Conservation (phyloP, 2,797 vertebrate genomes). For the Heliangelus exortis region DNA sequence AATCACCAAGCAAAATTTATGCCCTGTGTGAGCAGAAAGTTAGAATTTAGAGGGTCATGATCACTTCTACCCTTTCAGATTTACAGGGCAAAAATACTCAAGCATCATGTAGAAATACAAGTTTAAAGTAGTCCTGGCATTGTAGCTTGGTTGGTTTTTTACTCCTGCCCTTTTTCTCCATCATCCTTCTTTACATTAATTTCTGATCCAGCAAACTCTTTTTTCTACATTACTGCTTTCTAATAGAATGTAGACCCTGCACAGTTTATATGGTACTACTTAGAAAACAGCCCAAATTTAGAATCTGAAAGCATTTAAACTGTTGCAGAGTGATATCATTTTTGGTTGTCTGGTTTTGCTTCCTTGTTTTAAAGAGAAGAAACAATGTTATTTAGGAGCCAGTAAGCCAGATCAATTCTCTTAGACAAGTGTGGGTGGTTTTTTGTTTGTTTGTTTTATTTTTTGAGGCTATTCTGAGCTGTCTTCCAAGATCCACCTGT, state of each 20-base stretch:
- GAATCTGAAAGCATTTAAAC: neutral
- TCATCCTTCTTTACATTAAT: neutral
- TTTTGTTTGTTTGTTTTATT: too few relatives aligned
- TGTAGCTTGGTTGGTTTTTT: neutral
- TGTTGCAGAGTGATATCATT: neutral
- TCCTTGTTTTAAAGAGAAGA: neutral
- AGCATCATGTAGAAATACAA: neutral
- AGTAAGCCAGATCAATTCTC: neutral
- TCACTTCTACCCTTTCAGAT: conserved; percentile 1
- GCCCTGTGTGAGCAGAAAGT: neutral
- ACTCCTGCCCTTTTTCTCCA: neutral
- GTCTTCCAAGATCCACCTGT: neutral
- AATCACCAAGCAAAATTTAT: neutral
- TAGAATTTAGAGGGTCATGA: neutral
- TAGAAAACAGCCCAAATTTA: neutral
- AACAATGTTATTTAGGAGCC: neutral
- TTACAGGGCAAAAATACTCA: neutral
- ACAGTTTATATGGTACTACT: neutral
- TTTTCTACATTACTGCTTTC: neutral
- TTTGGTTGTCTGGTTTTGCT: neutral
- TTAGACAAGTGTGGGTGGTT: neutral
- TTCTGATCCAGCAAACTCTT: neutral
- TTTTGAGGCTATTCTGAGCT: neutral
- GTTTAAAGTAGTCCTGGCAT: neutral
- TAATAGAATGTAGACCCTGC: neutral